phyloP scores from a whole-genome alignment of 2,888 invertebrate species.

The Ornithoptera priamus region DNA sequence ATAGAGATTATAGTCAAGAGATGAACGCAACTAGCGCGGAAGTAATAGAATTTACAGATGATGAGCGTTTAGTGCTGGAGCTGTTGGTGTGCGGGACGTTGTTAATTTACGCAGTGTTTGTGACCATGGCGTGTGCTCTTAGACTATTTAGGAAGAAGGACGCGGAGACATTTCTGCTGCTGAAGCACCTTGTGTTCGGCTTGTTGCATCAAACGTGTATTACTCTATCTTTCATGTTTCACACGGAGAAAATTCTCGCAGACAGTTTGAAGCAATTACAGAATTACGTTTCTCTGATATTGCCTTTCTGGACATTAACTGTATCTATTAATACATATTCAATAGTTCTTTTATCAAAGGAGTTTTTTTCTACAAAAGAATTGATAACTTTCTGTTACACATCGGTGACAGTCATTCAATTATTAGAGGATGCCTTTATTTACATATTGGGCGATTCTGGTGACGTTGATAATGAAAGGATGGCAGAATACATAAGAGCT shows the following conservation, averaged over 20 bases:
- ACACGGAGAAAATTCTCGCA: background rate
- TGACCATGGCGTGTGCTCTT: background rate
- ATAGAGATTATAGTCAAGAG: too few relatives aligned
- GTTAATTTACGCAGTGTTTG: conserved; percentile 3
- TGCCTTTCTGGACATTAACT: conserved; percentile 8
- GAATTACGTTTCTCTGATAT: background rate
- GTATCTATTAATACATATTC: conserved; percentile 5
- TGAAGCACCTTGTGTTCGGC: conserved; percentile 3
- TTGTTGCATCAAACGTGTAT: conserved; percentile 11
- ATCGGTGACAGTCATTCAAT: background rate
- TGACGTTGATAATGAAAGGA: background rate
- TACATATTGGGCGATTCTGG: background rate
- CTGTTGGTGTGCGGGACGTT: conserved; percentile 1
- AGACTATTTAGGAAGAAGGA: conserved; percentile 5
- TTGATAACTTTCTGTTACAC: conserved; percentile 7
- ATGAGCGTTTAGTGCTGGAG: background rate
- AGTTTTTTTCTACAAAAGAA: conserved; percentile 3
- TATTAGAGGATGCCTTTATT: background rate
- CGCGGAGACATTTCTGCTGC: conserved; percentile 4
- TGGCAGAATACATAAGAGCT: background rate
- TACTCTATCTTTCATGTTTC: background rate
- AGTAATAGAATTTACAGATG: background rate
- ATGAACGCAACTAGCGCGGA: background rate
- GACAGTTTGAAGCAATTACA: background rate
- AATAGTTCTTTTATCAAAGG: background rate